Percentiles rank a stretch among this genome's conserved stretches.
phyloP scores from a whole-genome alignment of 2,113 vertebrate genomes.

The Atherinomorus stipes region DNA sequence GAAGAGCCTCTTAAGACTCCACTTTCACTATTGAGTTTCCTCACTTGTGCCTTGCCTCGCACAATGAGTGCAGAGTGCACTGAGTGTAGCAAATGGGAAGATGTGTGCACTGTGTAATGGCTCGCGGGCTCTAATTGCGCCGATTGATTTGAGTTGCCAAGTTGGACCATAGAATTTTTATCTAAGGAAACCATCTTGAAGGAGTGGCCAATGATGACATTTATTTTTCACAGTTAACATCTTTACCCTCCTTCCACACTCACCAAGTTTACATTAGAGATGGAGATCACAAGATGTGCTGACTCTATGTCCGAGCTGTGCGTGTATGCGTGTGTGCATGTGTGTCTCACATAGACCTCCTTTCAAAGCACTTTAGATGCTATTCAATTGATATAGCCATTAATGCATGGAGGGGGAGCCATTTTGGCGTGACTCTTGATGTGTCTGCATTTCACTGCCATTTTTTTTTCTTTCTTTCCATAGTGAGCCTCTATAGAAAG shows the following conservation, averaged over 20 bases:
- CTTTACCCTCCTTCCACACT: conserved; percentile 40
- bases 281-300: conserved; percentile 74
- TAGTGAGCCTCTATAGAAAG: conserved; percentile 56
- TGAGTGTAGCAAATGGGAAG: conserved; percentile 62
- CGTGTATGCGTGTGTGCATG: conserved; percentile 27
- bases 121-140: conserved; percentile 69
- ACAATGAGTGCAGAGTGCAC: conserved; percentile 61
- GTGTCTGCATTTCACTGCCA: conserved; percentile 66
- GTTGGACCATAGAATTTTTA: conserved; percentile 69
- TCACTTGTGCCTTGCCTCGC: conserved; percentile 43
- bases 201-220: conserved; percentile 74
- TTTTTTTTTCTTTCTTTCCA: conserved; percentile 21
- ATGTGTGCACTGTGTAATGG: conserved; percentile 65
- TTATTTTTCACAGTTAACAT: conserved; percentile 79
- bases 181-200: conserved; percentile 65
- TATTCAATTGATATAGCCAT: conserved; percentile 73
- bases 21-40: conserved; percentile 60
- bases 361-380: conserved; percentile 76
- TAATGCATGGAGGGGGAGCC: conserved; percentile 67
- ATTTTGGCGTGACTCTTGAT: conserved; percentile 70
- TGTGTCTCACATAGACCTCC: conserved; percentile 39
- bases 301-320: conserved; percentile 40
- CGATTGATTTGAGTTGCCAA: conserved; percentile 73
- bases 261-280: conserved; percentile 72
- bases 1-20: conserved; percentile 59